Conservation (phyloP, 2,797 vertebrate genomes). For the Pseudocheirus occidentalis region DNA sequence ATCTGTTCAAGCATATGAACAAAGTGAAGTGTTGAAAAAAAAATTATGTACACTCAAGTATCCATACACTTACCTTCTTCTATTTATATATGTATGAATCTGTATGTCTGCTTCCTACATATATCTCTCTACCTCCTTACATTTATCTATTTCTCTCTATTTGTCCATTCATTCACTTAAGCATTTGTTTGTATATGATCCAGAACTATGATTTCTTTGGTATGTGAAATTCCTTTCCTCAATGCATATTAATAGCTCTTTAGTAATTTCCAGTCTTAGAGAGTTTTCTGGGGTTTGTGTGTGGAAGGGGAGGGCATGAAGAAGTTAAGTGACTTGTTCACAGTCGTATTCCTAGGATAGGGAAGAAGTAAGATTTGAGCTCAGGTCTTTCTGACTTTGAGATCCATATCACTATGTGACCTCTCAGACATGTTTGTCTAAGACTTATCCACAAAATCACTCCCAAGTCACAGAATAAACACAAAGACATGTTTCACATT, state of each 20-base stretch:
- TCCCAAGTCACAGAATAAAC: neutral
- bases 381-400: neutral
- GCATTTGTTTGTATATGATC: neutral
- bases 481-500: neutral
- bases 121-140: neutral
- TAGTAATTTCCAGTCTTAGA: neutral
- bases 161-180: neutral
- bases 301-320: neutral
- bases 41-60: neutral
- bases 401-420: neutral
- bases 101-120: too few species aligned
- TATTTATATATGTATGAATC: neutral
- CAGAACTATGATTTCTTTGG: neutral
- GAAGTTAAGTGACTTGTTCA: neutral
- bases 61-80: neutral
- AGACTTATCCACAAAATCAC: neutral
- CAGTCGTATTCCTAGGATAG: neutral
- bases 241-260: neutral
- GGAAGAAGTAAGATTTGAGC: neutral
- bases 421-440: neutral
- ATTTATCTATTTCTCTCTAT: neutral
- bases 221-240: neutral
- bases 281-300: neutral
- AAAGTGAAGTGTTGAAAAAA: neutral
- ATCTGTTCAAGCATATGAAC: neutral